These are phyloP conservation scores for Syritta pipiens DNA, from an alignment of 2,888 invertebrate genomes.

Conservation along the genomic window DNA sequence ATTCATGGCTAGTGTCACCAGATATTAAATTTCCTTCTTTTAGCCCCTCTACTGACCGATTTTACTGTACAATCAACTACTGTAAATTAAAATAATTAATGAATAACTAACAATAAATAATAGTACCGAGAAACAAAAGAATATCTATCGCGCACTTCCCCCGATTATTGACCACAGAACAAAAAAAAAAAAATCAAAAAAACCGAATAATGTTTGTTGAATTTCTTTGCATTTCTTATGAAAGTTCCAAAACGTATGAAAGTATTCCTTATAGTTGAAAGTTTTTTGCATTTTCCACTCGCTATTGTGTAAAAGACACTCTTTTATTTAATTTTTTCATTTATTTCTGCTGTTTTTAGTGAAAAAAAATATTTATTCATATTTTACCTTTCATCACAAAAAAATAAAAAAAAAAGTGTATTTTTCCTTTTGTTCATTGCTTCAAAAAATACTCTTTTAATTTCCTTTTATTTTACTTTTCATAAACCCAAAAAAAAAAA, in stretches of 20 bases:
- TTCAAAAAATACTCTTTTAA: slow-evolving; percentile 6
- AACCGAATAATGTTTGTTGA: slow-evolving; percentile 12
- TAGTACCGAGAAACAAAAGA: too few species aligned
- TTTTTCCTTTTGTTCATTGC: slow-evolving; percentile 33
- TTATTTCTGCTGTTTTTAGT: slow-evolving; percentile 34
- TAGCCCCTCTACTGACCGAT: too few species aligned
- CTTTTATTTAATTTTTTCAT: slow-evolving; percentile 18
- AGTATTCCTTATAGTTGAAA: slow-evolving; percentile 43
- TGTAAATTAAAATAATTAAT: too few species aligned
- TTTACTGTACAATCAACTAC: too few species aligned
- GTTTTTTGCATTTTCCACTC: slow-evolving; percentile 71
- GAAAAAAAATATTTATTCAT: slow-evolving; percentile 13
- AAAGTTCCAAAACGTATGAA: slow-evolving; percentile 38
- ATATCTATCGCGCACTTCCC: too few species aligned
- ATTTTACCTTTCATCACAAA: slow-evolving; percentile 44
- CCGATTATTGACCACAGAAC: slow-evolving; percentile 37
- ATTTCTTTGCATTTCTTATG: slow-evolving; percentile 43
- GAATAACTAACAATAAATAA: too few species aligned
- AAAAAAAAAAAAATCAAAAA: too few species aligned
- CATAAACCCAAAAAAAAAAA: slow-evolving; percentile 53
- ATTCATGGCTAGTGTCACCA: too few species aligned
- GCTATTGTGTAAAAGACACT: slow-evolving; percentile 70
- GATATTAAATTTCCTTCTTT: too few species aligned
- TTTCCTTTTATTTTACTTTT: slow-evolving; percentile 13
- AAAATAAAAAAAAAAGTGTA: too few species aligned